Base-by-base conservation (phyloP, 2,797 vertebrate genomes). In the Pipistrellus kuhlii region DNA sequence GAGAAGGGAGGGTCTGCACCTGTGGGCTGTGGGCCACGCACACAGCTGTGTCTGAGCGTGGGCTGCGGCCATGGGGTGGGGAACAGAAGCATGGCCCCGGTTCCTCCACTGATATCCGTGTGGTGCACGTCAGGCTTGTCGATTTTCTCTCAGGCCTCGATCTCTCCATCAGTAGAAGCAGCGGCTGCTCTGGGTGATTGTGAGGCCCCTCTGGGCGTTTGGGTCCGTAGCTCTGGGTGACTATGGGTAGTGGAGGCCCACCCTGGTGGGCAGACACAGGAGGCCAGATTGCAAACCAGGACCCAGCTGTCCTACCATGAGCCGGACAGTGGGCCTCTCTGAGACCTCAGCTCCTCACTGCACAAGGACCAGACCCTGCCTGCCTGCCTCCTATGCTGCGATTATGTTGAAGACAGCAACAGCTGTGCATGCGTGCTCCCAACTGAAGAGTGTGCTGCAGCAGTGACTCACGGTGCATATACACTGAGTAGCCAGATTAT, bases 401-500 rank as follows among this genome's bases (percentile, higher is more conserved):
- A 15, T 53, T 27, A 32, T 32, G 69, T 55, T 35, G 15, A 13
- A 59, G n/a, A 57, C 5, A 11, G 20, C 46, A 15, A 30, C 0
- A 3, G 15, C 20, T 17, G 44, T 23, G 32, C 69, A 72, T 25
- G 5, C 62, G 3, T 1, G 5, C 41, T n/a, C 44, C 53, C 35
- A 1, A 30, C 25, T 0, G 1, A 62, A 13, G 20, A 3, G 21
- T 13, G 48, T 48, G 57, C 44, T 38, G 30, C n/a, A 25, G 10
- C 35, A 0, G 0, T 15, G 85, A 23, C 32, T 59, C 11, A 41
- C 17, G n/a, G 18, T 6, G 1, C 12, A 18, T 0, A 0, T 1
- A 20, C 51, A 53, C 48, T 20, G 51, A 53, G 51, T 53, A 18
- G 51, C 51, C 51, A 53, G 17, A 53, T 53, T 53, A 53, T 20